Evolutionary conservation across 2,113 vertebrate species (phyloP), one percentile per base, ranked within the genome.

Genomic region (Heterochromis multidens): DNA sequence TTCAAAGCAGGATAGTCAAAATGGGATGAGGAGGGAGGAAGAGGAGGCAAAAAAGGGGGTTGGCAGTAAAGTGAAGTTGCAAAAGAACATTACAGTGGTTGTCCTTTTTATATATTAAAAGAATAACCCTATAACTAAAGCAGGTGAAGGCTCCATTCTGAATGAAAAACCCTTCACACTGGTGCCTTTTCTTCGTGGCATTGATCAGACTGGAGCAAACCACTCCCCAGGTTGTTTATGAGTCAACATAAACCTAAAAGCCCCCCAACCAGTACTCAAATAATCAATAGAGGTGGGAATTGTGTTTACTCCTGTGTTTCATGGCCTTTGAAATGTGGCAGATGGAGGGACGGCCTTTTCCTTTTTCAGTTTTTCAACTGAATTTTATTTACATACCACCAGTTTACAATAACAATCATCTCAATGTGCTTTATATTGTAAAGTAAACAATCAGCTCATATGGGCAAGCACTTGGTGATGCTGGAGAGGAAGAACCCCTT

Each of bases 201-300:
- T 94, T 65, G 79, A 95, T 92, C 89, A 89, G 58, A 35, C 35
- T 5, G 62, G 40, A 84, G 85, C 85, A 52, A 83, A 21, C 78
- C 57, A 11, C 88, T 87, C 92, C 85, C 84, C 78, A 27, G 90
- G 87, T 88, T 90, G 90, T 91, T 92, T 89, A 82, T 40, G 87
- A 91, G 90, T 89, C 93, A 92, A 90, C 90, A 92, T 83, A 92
- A 92, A 94, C 88, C 87, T 49, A 77, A 81, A 90, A 85, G 79
- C 83, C 91, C 76, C 87, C 81, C 79, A 57, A 85, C 86, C 83
- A 89, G 79, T 25, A 78, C 88, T 65, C 82, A 79, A 83, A 21
- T 77, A 87, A 95, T 94, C 94, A 92, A 94, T 93, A 92, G 21
- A 82, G 70, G 88, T 80, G 79, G 82, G 86, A 93, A 82, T 82